Evolutionary conservation across 2,888 invertebrate genomes (phyloP).

Genomic region (Cybosia mesomella): DNA sequence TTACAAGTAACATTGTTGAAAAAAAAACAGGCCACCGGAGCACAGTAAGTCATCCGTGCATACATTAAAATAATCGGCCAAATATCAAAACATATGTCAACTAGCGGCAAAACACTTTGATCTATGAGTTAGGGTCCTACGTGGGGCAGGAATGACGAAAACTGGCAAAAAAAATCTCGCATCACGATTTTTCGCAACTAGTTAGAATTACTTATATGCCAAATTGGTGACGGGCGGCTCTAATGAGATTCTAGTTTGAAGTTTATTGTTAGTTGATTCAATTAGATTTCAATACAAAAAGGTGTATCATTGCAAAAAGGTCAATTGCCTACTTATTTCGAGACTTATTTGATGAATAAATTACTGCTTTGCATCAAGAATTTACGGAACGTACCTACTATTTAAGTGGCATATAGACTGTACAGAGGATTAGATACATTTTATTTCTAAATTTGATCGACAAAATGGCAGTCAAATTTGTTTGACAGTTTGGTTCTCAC

Average conservation of each 20-base stretch:
- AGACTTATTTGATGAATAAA: conserved; percentile 42
- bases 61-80: conserved; percentile 80
- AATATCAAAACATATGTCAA: conserved; percentile 84
- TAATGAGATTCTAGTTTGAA: conserved; percentile 61
- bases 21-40: conserved; percentile 77
- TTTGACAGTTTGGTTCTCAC: conserved; percentile 14
- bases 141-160: conserved; percentile 39
- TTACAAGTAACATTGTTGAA: conserved; percentile 79
- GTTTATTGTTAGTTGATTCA: conserved; percentile 51
- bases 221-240: conserved; percentile 49
- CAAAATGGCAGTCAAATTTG: conserved; percentile 2
- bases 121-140: conserved; percentile 56
- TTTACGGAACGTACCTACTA: not conserved
- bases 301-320: conserved; percentile 43
- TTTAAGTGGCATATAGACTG: conserved; percentile 1
- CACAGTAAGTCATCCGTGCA: conserved; percentile 80
- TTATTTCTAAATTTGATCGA: conserved; percentile 27
- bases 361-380: conserved; percentile 26
- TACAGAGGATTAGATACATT: not conserved
- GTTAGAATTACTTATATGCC: conserved; percentile 55
- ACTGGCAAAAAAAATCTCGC: conserved; percentile 48
- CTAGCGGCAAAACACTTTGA: conserved; percentile 76
- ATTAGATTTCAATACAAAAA: conserved; percentile 45
- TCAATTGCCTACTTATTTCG: conserved; percentile 36
- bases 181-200: conserved; percentile 59